phyloP scores from a whole-genome alignment of 2,113 vertebrate genomes.

The rabbit (Oryctolagus cuniculus) region mOryCun1.1 NC_091441.1:24155001-24155500 shows the following conservation, averaged over 20 bases:
- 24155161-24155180: neutral
- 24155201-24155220: neutral
- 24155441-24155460: neutral
- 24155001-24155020: neutral
- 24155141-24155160: neutral
- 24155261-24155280: neutral
- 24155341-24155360: neutral
- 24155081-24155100: neutral
- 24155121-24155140: rapidly evolving
- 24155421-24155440: no score
- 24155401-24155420: neutral
- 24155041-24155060: neutral
- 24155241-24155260: neutral
- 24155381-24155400: neutral
- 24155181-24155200: neutral
- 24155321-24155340: neutral
- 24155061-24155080: neutral
- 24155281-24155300: neutral
- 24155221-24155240: neutral
- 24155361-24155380: neutral
- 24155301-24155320: no score
- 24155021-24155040: neutral
- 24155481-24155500: neutral
- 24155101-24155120: neutral
- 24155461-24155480: neutral